Base-by-base conservation (phyloP, 2,113 vertebrate species). In the Anseranas semipalmata region DNA sequence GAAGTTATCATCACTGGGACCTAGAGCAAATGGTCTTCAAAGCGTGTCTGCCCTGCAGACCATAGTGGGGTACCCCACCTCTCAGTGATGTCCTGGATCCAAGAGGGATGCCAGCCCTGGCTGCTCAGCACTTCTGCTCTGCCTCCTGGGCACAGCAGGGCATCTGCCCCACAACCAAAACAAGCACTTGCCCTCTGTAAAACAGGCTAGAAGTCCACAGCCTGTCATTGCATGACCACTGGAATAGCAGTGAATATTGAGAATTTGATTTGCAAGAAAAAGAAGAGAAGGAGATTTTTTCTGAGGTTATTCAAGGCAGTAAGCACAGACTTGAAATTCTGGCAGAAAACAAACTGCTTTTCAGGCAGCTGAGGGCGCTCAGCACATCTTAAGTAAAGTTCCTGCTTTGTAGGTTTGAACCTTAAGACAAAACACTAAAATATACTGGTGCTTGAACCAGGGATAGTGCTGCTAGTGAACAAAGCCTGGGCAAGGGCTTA, bases 351-450 rank as follows among this genome's bases (percentile, higher is more conserved):
- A 45, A 67, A 56, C 1, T 32, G 12, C 25, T 89, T 79, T 85
- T 90, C 59, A 46, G 87, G 85, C 95, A 95, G 93, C 48, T 87
- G 94, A 88, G 95, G 96, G 95, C 85, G 90, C 91, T 93, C 66
- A 66, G 78, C 32, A 12, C 90, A 83, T 74, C 37, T n/a, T 21
- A 17, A 45, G 12, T 48, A 62, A 70, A 4, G 24, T 1, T 70
- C 48, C 30, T 11, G 2, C n/a, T 89, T 41, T 41, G n/a, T 46
- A 37, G 52, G 18, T 62, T 70, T 62, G 60, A 22, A 33, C 35
- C 62, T 68, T 76, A 30, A 70, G 21, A 41, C 45, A 1, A 27
- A 33, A 4, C 15, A 2, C 66, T 76, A 2, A 86, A 89, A 66
- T 33, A 43, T 15, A 8, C 43, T 24, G 48, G 17, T 46, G 45